Evolutionary conservation across 2,113 vertebrate genomes (phyloP).

Genomic region (Phylloscopus trochiloides): DNA sequence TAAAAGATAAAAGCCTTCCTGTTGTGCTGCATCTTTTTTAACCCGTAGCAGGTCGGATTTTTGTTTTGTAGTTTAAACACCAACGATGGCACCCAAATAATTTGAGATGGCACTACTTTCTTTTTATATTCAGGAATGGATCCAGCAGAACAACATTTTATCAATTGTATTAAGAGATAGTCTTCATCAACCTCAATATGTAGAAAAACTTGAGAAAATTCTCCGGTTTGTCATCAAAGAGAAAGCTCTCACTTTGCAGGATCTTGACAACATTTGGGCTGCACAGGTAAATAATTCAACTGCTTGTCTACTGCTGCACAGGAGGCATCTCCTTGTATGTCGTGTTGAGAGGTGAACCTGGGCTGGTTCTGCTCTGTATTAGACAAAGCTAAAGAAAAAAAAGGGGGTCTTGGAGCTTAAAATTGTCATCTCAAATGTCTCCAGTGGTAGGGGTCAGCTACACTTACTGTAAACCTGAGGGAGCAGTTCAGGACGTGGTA

Average conservation of each 20-base stretch:
- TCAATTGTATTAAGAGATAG: constrained; percentile 97
- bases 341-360: not conserved
- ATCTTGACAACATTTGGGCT: constrained; percentile 99
- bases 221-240: constrained; percentile 99
- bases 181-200: constrained; percentile 99
- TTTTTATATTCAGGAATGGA: constrained; percentile 89
- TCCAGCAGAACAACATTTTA: constrained; percentile 98
- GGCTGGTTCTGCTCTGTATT: not conserved
- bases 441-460: not conserved
- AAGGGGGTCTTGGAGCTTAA: not conserved
- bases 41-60: not conserved
- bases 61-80: not conserved
- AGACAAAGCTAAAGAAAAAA: not conserved
- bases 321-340: not conserved
- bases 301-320: not conserved
- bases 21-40: not conserved
- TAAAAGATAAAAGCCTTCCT: not conserved
- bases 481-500: not conserved
- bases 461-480: not conserved
- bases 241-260: constrained; percentile 96
- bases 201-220: constrained; percentile 98
- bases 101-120: constrained; percentile 7
- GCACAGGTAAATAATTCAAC: constrained; percentile 86
- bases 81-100: not conserved
- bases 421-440: not conserved